Conservation (phyloP, 2,797 vertebrate species). For the Myiothlypis chrysogaster region DNA sequence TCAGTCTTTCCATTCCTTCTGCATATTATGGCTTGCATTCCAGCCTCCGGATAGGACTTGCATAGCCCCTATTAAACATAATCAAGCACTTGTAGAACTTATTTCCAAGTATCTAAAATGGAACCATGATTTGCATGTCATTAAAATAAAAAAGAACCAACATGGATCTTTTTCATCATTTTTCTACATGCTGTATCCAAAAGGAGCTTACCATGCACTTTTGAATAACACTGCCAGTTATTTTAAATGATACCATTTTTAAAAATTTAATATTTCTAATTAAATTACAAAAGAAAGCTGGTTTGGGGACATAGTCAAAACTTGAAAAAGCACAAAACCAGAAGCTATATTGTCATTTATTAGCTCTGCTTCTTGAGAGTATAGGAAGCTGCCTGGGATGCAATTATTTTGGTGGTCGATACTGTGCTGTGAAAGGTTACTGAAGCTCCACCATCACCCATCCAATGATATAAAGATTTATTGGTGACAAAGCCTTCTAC, state of each 20-base stretch:
- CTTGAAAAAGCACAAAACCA: background rate
- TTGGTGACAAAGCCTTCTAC: background rate
- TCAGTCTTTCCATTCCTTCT: slow-evolving; percentile 7
- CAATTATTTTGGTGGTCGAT: background rate
- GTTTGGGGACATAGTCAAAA: background rate
- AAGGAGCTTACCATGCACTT: background rate
- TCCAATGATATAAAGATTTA: slow-evolving; percentile 11
- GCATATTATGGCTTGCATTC: background rate
- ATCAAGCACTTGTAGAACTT: slow-evolving; percentile 37
- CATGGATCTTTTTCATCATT: background rate
- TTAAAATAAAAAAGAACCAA: slow-evolving; percentile 7
- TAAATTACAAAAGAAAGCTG: background rate
- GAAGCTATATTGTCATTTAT: background rate
- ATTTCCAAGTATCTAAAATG: slow-evolving; percentile 41
- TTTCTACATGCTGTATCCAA: background rate
- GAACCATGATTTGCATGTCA: slow-evolving; percentile 21
- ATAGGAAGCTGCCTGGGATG: background rate
- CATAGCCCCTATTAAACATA: slow-evolving; percentile 19
- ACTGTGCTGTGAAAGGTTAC: background rate
- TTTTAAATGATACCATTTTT: background rate
- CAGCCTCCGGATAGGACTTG: slow-evolving; percentile 21
- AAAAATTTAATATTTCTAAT: background rate
- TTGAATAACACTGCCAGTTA: background rate
- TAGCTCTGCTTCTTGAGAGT: background rate
- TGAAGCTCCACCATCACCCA: background rate